Evolutionary conservation across 92 coral and sea anemone species (phyloP).

Genomic region (Epizoanthus stellaris): DNA sequence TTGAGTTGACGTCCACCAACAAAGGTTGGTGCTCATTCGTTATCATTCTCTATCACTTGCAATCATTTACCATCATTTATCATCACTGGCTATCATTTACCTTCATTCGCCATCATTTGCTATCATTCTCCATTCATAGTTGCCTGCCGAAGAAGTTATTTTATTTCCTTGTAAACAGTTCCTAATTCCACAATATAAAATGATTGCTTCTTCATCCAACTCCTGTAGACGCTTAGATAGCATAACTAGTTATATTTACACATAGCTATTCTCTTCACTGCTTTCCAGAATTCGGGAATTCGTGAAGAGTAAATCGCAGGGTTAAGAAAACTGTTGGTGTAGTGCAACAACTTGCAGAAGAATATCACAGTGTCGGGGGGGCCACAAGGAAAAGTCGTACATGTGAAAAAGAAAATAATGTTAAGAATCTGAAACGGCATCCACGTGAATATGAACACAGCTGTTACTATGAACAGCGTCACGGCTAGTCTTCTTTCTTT

Average conservation of each 20-base stretch:
- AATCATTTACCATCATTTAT: too few relatives aligned
- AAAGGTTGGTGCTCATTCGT: too few relatives aligned
- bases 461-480: slow-evolving; percentile 87
- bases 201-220: too few relatives aligned
- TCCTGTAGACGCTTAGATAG: too few relatives aligned
- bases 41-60: too few relatives aligned
- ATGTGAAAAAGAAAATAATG: slow-evolving; percentile 67
- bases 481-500: slow-evolving; percentile 73
- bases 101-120: too few relatives aligned
- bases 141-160: too few relatives aligned
- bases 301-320: slow-evolving; percentile 87
- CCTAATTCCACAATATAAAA: too few relatives aligned
- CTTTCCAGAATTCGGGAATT: slow-evolving; percentile 72
- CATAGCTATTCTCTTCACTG: slow-evolving; percentile 46
- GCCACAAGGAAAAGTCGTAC: slow-evolving; percentile 65
- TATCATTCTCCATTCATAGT: too few relatives aligned
- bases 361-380: slow-evolving; percentile 67
- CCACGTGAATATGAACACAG: slow-evolving; percentile 82
- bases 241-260: neutral
- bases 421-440: slow-evolving; percentile 85
- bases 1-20: too few relatives aligned
- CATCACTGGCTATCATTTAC: too few relatives aligned
- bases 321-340: slow-evolving; percentile 76
- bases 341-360: slow-evolving; percentile 77
- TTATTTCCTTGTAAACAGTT: too few relatives aligned